Evolutionary conservation across 2,888 invertebrate species (phyloP), one percentile per base, ranked within the genome.

Genomic region (Zhuqinia jingwanae): DNA sequence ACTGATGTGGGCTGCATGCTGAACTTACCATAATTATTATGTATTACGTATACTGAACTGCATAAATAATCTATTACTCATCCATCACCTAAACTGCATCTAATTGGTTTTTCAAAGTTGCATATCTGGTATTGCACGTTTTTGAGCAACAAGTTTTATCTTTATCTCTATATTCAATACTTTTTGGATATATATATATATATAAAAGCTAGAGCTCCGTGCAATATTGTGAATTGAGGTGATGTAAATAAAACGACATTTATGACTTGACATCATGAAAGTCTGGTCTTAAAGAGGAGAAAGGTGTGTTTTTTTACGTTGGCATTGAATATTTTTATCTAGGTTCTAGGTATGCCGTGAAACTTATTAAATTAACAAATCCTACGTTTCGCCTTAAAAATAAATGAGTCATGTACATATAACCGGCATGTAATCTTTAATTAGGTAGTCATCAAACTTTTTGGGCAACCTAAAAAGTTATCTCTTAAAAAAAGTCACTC

Each of bases 121-220:
- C 15, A 45, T 50, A 8, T 47, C 58, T 65, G 13, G 50, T 73
- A 45, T n/a, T 5, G 42, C 36, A 36, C 68, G 42, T 45, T 45
- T 70, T 47, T 70, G 5, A 13, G 47, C 47, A 47, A 47, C 50
- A 30, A 53, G 76, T 56, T 77, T 77, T 58, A 6, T 36, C 8
- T 6, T 36, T 36, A 6, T 36, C 36, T 36, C 17, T 27, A 73
- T 25, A 53, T 75, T 56, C n/a, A n/a, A n/a, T 75, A 27, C 75
- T 2, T 25, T 68, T 68, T 68, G 68, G 30, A 63, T 78, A 27
- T n/a, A n/a, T n/a, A n/a, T n/a, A n/a, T n/a, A n/a, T n/a, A n/a
- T n/a, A n/a, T n/a, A n/a, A 17, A 53, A 50, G 17, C 50, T 22
- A 15, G 20, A 13, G 36, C 8, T 6, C 5, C 3, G 65, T 70